phyloP scores from a whole-genome alignment of 2,797 vertebrate species.

The Gobio occitaniae region DNA sequence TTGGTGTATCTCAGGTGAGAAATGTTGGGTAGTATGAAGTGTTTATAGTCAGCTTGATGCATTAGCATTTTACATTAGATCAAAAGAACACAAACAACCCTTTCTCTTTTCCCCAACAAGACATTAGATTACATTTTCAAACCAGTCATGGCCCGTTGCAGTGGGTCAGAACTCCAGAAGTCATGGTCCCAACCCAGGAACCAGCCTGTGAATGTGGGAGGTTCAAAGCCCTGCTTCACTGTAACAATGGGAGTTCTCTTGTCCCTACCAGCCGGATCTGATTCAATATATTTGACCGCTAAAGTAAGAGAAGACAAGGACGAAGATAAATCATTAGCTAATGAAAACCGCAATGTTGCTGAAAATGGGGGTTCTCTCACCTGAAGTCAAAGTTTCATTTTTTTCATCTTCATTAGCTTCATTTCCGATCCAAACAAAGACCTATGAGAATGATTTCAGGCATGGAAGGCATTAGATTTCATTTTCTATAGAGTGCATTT shows the following conservation, averaged over 20 bases:
- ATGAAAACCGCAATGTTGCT: background rate
- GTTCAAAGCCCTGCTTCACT: constrained; percentile 65
- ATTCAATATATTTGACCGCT: constrained; percentile 84
- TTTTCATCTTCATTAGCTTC: constrained; percentile 87
- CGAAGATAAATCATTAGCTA: background rate
- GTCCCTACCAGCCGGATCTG: constrained; percentile 81
- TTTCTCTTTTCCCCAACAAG: background rate
- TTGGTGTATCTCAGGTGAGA: background rate
- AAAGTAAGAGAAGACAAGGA: constrained; percentile 34
- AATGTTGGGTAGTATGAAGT: background rate
- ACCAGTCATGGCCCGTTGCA: constrained; percentile 78
- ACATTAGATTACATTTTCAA: constrained; percentile 70
- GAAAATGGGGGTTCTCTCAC: constrained; percentile 63
- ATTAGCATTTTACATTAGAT: background rate
- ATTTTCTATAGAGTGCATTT: background rate
- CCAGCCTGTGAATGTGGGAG: constrained; percentile 70
- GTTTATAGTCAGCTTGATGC: background rate
- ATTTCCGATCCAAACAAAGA: constrained; percentile 89
- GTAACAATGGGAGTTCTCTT: constrained; percentile 63
- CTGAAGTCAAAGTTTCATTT: constrained; percentile 79
- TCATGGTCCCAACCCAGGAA: constrained; percentile 70
- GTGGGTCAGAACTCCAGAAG: constrained; percentile 68
- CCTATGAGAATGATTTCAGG: constrained; percentile 65
- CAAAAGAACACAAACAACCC: constrained; percentile 2
- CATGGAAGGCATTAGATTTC: background rate